phyloP scores from a whole-genome alignment of 2,113 vertebrate genomes.

The Diadophis punctatus region DNA sequence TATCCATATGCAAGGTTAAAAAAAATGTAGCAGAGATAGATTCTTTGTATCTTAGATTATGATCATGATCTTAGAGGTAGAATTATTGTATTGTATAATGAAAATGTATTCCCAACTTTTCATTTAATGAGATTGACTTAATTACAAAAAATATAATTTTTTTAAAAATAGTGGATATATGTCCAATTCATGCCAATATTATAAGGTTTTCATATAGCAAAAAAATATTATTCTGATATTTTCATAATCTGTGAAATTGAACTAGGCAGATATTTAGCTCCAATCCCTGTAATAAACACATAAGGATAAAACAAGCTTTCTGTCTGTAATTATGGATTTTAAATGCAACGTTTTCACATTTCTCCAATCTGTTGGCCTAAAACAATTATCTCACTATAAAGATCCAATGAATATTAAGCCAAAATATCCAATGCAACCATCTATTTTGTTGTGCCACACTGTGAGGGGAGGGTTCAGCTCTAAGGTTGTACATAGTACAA shows the following conservation, averaged over 20 bases:
- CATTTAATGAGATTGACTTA: neutral
- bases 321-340: neutral
- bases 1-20: neutral
- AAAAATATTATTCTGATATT: neutral
- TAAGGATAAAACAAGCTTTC: neutral
- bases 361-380: neutral
- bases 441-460: neutral
- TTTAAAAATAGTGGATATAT: neutral
- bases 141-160: neutral
- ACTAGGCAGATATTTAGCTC: neutral
- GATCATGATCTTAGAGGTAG: neutral
- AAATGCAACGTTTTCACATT: neutral
- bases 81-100: neutral
- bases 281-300: conserved; percentile 2
- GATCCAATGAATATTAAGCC: neutral
- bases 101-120: neutral
- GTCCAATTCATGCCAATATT: neutral
- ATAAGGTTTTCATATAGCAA: neutral
- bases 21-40: neutral
- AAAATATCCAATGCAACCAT: neutral
- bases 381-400: neutral
- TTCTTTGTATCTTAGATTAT: neutral
- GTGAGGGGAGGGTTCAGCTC: neutral
- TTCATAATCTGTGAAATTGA: conserved; percentile 20
- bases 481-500: neutral